Percentiles rank a stretch among this genome's conserved stretches.
Conservation (phyloP, 2,113 vertebrate species). For the Perca flavescens region DNA sequence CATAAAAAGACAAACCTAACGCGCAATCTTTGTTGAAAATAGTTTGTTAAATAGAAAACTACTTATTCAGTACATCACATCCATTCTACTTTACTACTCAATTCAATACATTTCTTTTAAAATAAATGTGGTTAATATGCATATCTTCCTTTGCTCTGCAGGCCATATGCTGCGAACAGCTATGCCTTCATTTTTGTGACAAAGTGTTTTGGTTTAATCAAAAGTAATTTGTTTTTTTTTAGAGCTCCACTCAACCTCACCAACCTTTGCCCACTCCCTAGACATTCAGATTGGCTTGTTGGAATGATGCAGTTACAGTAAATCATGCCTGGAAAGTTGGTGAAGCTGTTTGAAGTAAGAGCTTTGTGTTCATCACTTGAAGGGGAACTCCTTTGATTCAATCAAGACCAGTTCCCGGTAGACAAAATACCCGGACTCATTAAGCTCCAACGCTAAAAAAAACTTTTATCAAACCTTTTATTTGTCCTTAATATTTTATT, state of each 20-base stretch:
- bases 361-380: neutral
- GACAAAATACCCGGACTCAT: too few species aligned
- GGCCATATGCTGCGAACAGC: neutral
- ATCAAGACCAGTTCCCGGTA: neutral
- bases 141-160: neutral
- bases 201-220: too few species aligned
- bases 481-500: too few species aligned
- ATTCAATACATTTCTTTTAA: neutral
- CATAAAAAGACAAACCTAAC: too few species aligned
- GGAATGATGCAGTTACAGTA: neutral
- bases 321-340: neutral
- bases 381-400: neutral
- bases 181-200: too few species aligned
- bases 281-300: neutral
- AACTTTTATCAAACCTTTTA: too few species aligned
- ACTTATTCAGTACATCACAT: neutral
- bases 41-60: neutral
- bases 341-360: neutral
- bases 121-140: neutral
- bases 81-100: neutral
- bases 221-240: neutral
- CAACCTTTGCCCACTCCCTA: neutral
- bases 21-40: too few species aligned
- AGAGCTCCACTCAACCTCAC: neutral
- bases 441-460: too few species aligned